Base-by-base conservation (phyloP, 2,888 invertebrate genomes). In the Steromphala cineraria region DNA sequence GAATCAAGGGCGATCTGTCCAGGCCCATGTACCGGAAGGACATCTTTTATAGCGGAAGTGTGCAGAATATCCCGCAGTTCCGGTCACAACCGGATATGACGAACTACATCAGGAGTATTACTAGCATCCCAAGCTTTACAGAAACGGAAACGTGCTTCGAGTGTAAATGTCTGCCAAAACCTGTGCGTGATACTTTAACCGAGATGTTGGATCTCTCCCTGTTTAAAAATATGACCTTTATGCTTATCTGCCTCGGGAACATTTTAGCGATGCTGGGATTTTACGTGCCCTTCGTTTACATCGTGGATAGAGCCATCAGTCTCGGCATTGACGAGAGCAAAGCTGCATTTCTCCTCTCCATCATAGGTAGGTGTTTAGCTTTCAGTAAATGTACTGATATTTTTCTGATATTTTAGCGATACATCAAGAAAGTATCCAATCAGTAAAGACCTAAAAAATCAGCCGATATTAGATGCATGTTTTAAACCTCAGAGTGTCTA, bases 41-140 rank as follows among this genome's bases (percentile, higher is more conserved):
- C 94, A 98, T 99, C 91, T 98, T 99, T 95, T 99, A 99, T 94
- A 98, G 98, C 0, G 98, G 99, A 36, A 98, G 98, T 75, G 96
- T 99, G 24, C 95, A 96, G 83, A 97, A 98, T 94, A 95, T 99
- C 89, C 98, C 97, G 0, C 98, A 98, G 93, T 98, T 96, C 94
- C 97, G 67, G 17, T 79, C 76, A 8, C 40, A 67, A 17, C 75
- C 62, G 13, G 80, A 75, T 21, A 82, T 98, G 78, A 96, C 96
- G 79, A 96, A 96, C 86, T 98, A 98, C 93, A 95, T 98, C 5
- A 7, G 52, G 15, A 71, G 52, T 52, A 52, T 52, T n/a, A 75
- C 75, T 0, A 75, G 24, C 46, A 52, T 52, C 15, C 24, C 52
- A 15, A 52, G 24, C 46, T 1, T 40, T 53, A 75, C 88, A 52